Evolutionary conservation across 2,888 invertebrate species (phyloP), one percentile per base, ranked within the genome.

Genomic region (Microdon myrmicae): DNA sequence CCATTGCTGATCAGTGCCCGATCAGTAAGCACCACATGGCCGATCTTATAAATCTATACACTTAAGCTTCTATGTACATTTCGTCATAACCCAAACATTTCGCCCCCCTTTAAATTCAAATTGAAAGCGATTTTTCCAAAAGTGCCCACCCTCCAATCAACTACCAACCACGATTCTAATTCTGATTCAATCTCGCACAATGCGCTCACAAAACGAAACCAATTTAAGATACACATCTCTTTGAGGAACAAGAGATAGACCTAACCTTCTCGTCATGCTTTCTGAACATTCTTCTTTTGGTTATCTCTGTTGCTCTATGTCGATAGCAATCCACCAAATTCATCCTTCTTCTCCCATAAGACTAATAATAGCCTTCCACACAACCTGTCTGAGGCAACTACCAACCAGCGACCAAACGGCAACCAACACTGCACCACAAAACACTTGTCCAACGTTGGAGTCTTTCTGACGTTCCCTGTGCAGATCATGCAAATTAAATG

Each of bases 141-240:
- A 60, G 41, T 32, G 35, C 37, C 49, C 66, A 41, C 49, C 51
- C 47, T 26, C 47, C 60, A 55, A 67, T 60, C 47, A 67, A 47
- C 41, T 45, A 28, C 45, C 51, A 55, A 38, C 28, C 34, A 49
- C 37, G 53, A 47, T 34, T 53, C 64, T 35, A 55, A 47, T 53
- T 53, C 54, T 39, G 49, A 67, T 59, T 55, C 54, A 43, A 51
- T 56, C 51, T 26, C 45, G 58, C 38, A 58, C 53, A 64, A 51
- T 49, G 32, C 47, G 51, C 39, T 35, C 53, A 28, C 8, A 64
- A 44, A 74, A 71, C 61, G 71, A 68, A 74, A 74, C 74, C 73
- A 75, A 75, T 74, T 74, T 74, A 71, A 74, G 74, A 74, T 74
- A 75, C 69, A 71, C 72, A 73, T 73, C 73, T 69, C 44, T 41